Evolutionary conservation across 2,113 vertebrate genomes (phyloP).

Genomic region (Gobius niger): DNA sequence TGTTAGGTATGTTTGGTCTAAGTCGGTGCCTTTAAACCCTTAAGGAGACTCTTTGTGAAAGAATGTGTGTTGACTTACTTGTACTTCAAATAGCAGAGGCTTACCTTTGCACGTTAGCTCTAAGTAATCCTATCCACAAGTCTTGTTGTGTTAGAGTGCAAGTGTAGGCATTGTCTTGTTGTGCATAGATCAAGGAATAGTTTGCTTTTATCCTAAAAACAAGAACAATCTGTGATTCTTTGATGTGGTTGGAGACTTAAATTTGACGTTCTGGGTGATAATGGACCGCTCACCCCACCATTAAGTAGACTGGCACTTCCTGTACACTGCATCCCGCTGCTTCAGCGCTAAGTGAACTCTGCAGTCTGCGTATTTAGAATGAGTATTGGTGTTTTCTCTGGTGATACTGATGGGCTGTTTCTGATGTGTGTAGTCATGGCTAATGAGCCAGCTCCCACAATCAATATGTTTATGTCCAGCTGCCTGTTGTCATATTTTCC

Average conservation of each 20-base stretch:
- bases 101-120: constrained; percentile 68
- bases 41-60: constrained; percentile 32
- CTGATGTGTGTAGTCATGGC: no score
- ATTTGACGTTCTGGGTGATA: neutral
- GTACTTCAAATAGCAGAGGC: constrained; percentile 69
- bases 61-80: constrained; percentile 51
- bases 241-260: neutral
- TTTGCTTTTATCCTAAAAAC: no score
- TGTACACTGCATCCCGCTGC: constrained; percentile 40
- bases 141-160: constrained; percentile 41
- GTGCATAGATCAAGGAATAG: constrained; percentile 32
- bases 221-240: neutral
- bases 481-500: neutral
- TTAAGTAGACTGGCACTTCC: constrained; percentile 55
- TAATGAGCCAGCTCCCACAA: constrained; percentile 23
- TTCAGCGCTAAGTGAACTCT: constrained; percentile 41
- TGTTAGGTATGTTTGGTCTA: no score
- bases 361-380: neutral
- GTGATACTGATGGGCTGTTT: no score
- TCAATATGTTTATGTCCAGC: constrained; percentile 10
- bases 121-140: constrained; percentile 63
- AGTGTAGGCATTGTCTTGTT: constrained; percentile 25
- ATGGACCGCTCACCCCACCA: constrained; percentile 6
- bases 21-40: constrained; percentile 1
- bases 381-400: no score